Evolutionary conservation across 2,888 invertebrate species (phyloP).

Genomic region (Cephus nigrinus): DNA sequence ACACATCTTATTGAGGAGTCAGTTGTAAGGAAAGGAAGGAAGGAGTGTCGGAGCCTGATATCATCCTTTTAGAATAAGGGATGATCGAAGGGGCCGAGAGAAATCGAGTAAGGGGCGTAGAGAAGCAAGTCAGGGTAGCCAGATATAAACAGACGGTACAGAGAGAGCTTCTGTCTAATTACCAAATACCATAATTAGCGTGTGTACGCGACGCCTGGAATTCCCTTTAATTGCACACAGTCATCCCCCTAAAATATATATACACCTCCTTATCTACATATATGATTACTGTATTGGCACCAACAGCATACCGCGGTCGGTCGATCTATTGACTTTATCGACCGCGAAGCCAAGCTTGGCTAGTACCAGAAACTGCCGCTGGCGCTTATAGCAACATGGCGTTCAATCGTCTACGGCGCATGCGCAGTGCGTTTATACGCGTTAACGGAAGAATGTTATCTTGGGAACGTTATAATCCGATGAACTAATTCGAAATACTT

Average conservation of each 20-base stretch:
- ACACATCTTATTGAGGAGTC: too few relatives aligned
- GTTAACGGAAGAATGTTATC: neutral
- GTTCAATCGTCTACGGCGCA: neutral
- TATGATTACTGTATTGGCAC: neutral
- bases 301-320: neutral
- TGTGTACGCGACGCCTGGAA: constrained; percentile 39
- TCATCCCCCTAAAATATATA: constrained; percentile 11
- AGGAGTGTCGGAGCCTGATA: neutral
- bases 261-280: constrained; percentile 15
- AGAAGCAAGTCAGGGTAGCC: neutral
- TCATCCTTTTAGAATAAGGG: neutral
- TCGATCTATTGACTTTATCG: neutral
- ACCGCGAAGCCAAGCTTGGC: neutral
- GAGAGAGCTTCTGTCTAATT: constrained; percentile 31
- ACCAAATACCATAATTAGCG: constrained; percentile 42
- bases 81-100: neutral
- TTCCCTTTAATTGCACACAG: constrained; percentile 22
- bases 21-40: too few relatives aligned
- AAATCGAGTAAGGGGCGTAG: neutral
- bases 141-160: neutral
- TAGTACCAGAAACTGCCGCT: neutral
- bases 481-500: neutral
- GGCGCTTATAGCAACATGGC: neutral
- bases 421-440: too few relatives aligned
- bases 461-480: neutral